Conservation (phyloP, 2,797 vertebrate genomes). For the Fistularia tabacaria region DNA sequence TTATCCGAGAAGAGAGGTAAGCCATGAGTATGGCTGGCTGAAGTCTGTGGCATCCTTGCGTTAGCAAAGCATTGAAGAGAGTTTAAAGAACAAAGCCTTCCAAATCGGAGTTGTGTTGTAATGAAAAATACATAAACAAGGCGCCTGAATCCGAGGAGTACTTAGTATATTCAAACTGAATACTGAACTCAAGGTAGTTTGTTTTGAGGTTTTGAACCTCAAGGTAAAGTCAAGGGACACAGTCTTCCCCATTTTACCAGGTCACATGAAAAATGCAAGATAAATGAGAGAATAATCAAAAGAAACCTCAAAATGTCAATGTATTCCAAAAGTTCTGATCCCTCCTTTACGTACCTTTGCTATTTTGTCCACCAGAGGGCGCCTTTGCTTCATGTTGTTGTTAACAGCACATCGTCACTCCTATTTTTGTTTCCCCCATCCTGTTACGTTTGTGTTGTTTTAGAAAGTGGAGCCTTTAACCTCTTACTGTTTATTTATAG, state of each 20-base stretch:
- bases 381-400: background rate
- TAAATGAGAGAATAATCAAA: background rate
- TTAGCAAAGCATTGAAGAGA: no score
- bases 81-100: background rate
- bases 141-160: background rate
- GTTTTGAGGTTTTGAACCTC: background rate
- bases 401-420: no score
- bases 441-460: no score
- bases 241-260: background rate
- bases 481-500: no score
- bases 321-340: background rate
- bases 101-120: background rate
- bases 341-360: background rate
- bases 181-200: background rate
- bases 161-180: background rate
- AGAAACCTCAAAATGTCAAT: slow-evolving; percentile 6
- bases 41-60: no score
- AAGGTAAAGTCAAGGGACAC: no score
- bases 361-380: slow-evolving; percentile 1
- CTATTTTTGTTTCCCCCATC: no score
- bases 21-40: background rate
- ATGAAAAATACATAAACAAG: background rate
- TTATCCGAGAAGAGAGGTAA: slow-evolving; percentile 79
- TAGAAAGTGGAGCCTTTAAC: no score
- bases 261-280: background rate